Base-by-base conservation (phyloP, 1,140 invertebrate species). In the Lordiphosa collinella region DNA sequence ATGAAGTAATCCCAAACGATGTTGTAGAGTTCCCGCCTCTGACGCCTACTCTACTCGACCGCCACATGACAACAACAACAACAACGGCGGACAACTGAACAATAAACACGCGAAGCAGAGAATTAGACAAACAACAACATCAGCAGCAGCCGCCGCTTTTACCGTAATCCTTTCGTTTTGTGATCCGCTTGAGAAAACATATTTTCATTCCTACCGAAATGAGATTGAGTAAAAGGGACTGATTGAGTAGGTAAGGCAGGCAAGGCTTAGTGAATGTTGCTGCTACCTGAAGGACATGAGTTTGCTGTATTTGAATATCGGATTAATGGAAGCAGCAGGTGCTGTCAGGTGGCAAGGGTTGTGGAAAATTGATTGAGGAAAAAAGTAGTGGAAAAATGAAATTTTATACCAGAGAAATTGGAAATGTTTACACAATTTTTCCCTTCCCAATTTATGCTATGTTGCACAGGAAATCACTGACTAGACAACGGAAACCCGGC, bases 151-250 rank as follows among this genome's bases (percentile, higher is more conserved):
- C 53, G 40, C 35, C 11, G 9, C 32, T 54, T 61, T 61, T 61
- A 61, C 58, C 58, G 58, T 61, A 61, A 61, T 61, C 58, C 58
- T 61, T 61, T 61, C 58, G 51, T 38, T 61, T 52, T 44, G 22
- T 61, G 50, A 49, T 61, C 58, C 58, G 51, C 58, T 61, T 61
- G 58, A 54, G 58, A 61, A 61, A 29, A 43, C 11, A 29, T 61
- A 61, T 61, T 61, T 61, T 61, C 51, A 61, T 61, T 61, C 58
- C 54, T 32, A 35, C 41, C 51, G 54, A 61, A 61, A 52, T 22
- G 36, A 60, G 49, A 51, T 51, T 53, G 37, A 37, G 10, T n/a
- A 18, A 25, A 52, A 29, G 29, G 34, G 58, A 53, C 50, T 60
- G 58, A 61, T 61, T 61, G 58, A 61, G 48, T 29, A 44, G n/a